phyloP scores from a whole-genome alignment of 2,888 invertebrate genomes.

The Megamerina dolium region DNA sequence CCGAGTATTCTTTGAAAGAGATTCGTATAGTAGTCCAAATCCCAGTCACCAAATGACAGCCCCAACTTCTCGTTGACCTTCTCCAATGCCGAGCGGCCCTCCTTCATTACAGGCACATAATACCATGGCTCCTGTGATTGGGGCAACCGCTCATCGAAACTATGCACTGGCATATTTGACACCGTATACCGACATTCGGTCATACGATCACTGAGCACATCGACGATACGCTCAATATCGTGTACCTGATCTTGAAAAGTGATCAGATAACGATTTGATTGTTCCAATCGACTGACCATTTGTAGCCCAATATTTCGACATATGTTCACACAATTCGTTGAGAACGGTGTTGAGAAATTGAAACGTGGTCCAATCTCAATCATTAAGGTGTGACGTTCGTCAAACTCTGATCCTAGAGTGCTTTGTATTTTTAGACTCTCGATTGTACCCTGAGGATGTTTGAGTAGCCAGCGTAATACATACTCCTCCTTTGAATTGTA shows the following conservation, averaged over 20 bases:
- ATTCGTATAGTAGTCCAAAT: constrained; percentile 82
- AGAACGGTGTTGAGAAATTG: constrained; percentile 92
- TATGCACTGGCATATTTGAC: constrained; percentile 58
- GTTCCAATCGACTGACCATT: constrained; percentile 74
- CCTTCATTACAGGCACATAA: constrained; percentile 72
- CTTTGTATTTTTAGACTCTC: constrained; percentile 50
- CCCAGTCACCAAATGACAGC: constrained; percentile 88
- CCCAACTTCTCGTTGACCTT: constrained; percentile 75
- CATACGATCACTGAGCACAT: constrained; percentile 83
- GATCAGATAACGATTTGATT: constrained; percentile 70
- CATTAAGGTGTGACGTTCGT: constrained; percentile 44
- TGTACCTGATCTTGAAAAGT: constrained; percentile 41
- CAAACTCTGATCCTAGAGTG: constrained; percentile 37
- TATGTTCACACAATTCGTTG: constrained; percentile 93
- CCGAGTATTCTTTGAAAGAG: constrained; percentile 76
- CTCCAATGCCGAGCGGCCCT: constrained; percentile 74
- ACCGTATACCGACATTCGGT: constrained; percentile 79
- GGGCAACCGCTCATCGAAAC: constrained; percentile 63
- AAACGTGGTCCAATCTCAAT: constrained; percentile 90
- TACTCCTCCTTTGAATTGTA: constrained; percentile 54
- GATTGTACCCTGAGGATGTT: constrained; percentile 59
- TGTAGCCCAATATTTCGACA: constrained; percentile 76
- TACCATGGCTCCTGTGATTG: constrained; percentile 70
- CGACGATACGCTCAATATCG: constrained; percentile 45
- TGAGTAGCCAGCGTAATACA: constrained; percentile 72